Evolutionary conservation across 2,888 invertebrate species (phyloP).

Genomic region (Stenurella melanura): DNA sequence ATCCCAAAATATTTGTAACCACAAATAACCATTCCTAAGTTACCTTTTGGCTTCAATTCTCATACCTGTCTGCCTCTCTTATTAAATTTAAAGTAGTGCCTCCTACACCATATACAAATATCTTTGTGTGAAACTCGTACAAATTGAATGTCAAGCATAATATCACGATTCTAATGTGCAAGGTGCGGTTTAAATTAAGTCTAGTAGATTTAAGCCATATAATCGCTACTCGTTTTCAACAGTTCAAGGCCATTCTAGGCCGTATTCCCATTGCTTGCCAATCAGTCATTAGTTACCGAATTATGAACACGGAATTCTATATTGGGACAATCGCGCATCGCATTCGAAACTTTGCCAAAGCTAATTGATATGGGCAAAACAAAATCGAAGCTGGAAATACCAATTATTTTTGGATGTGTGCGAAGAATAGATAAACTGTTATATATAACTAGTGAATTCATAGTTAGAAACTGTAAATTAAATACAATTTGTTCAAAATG

Average conservation of each 20-base stretch:
- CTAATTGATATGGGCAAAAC: slow-evolving; percentile 30
- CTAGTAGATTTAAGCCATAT: slow-evolving; percentile 2
- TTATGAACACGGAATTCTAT: slow-evolving; percentile 48
- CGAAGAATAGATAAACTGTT: slow-evolving; percentile 17
- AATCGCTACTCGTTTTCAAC: slow-evolving; percentile 28
- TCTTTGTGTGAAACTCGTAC: background rate
- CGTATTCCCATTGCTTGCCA: slow-evolving; percentile 44
- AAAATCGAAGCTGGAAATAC: slow-evolving; percentile 26
- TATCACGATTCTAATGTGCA: slow-evolving; percentile 11
- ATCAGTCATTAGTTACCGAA: slow-evolving; percentile 43
- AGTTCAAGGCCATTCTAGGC: slow-evolving; percentile 54
- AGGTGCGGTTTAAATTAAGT: slow-evolving; percentile 22
- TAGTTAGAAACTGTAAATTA: slow-evolving; percentile 28
- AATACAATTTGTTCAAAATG: background rate
- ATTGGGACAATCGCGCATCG: slow-evolving; percentile 33
- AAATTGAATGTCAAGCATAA: background rate
- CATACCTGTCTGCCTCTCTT: no score
- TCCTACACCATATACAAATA: no score
- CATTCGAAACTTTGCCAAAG: slow-evolving; percentile 34
- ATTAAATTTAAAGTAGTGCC: no score
- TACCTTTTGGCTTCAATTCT: no score
- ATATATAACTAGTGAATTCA: slow-evolving; percentile 17
- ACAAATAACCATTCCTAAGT: no score
- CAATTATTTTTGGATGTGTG: slow-evolving; percentile 29
- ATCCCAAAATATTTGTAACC: no score